These are phyloP conservation scores for Zaprionus davidi DNA, from an alignment of 1,140 invertebrate species.

Conservation along the genomic window DNA sequence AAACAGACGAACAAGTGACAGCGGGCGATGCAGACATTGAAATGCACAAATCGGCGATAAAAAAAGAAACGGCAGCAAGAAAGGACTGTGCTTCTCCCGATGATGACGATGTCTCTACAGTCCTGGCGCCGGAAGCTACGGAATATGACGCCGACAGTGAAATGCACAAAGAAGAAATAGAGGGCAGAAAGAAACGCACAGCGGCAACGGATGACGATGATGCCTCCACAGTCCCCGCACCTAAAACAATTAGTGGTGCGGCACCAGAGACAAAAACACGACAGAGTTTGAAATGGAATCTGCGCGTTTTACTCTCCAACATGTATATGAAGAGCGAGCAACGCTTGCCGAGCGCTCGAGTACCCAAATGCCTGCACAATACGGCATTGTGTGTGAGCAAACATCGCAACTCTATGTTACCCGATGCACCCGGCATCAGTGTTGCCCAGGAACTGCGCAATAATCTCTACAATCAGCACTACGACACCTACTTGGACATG, in stretches of 20 bases:
- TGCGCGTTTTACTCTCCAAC: conserved; percentile 63
- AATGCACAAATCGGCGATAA: conserved; percentile 6
- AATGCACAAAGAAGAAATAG: conserved; percentile 6
- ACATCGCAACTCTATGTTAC: conserved; percentile 58
- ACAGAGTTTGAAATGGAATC: conserved; percentile 48
- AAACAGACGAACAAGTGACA: not conserved
- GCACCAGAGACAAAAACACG: not conserved
- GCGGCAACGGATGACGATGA: conserved; percentile 1
- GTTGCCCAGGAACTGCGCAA: conserved; percentile 44
- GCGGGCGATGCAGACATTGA: not conserved
- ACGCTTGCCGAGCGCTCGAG: conserved; percentile 52
- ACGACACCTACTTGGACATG: conserved; percentile 66
- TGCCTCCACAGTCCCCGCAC: not conserved
- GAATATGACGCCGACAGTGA: conserved; percentile 22
- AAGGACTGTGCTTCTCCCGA: too few species aligned
- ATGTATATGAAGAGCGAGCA: conserved; percentile 58
- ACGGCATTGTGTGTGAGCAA: conserved; percentile 47
- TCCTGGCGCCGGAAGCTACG: conserved; percentile 9
- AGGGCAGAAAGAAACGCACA: not conserved
- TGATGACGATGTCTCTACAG: conserved; percentile 19
- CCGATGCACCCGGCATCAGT: conserved; percentile 56
- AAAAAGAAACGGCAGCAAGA: not conserved
- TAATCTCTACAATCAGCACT: conserved; percentile 56
- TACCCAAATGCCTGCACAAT: conserved; percentile 64
- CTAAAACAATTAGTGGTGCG: not conserved